These are phyloP conservation scores for Periophthalmus modestus DNA, from an alignment of 2,113 vertebrate species.

Conservation along the genomic window DNA sequence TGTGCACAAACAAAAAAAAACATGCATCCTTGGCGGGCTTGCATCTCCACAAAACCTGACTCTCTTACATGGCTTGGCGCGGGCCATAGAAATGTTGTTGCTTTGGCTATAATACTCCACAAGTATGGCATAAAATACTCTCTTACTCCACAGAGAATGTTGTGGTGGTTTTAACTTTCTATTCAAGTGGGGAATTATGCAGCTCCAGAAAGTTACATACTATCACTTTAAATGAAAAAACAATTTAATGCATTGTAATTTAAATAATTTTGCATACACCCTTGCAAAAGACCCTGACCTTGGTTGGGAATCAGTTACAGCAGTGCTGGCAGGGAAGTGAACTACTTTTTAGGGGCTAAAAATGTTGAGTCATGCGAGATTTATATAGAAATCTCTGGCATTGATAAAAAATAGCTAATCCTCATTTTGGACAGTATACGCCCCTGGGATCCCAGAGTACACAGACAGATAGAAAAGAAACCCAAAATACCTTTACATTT, in stretches of 20 bases:
- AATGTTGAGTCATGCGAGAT: slow-evolving; percentile 5
- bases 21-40: too few relatives aligned
- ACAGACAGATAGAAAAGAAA: not conserved
- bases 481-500: slow-evolving; percentile 49
- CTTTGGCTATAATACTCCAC: too few relatives aligned
- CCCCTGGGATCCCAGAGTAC: slow-evolving; percentile 25
- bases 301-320: not conserved
- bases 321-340: not conserved
- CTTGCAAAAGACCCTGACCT: not conserved
- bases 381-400: slow-evolving; percentile 1
- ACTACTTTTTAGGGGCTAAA: not conserved
- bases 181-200: too few relatives aligned
- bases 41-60: too few relatives aligned
- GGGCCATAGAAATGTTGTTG: too few relatives aligned
- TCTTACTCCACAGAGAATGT: too few relatives aligned
- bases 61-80: too few relatives aligned
- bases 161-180: too few relatives aligned
- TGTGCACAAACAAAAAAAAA: too few relatives aligned
- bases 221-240: too few relatives aligned
- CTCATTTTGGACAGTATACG: slow-evolving; percentile 35
- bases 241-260: not conserved
- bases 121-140: too few relatives aligned
- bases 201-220: too few relatives aligned
- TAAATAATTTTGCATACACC: not conserved
- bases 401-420: slow-evolving; percentile 18